Evolutionary conservation across 2,797 vertebrate genomes (phyloP).

Genomic region (Scolopax rusticola): DNA sequence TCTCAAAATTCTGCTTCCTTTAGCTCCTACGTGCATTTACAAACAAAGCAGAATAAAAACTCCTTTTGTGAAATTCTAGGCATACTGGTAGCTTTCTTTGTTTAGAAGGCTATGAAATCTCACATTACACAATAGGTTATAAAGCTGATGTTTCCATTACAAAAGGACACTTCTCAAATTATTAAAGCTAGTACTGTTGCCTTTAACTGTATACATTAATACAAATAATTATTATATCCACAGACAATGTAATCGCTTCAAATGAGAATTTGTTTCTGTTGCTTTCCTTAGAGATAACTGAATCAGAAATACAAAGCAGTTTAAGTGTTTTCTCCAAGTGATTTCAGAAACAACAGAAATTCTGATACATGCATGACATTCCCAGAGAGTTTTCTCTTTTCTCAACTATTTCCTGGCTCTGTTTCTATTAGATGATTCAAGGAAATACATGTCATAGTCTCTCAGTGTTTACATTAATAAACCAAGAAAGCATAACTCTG

Average conservation of each 20-base stretch:
- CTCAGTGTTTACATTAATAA: background rate
- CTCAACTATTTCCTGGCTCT: background rate
- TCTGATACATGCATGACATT: background rate
- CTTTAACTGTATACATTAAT: background rate
- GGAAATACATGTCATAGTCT: background rate
- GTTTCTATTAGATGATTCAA: background rate
- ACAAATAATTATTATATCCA: background rate
- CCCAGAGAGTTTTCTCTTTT: background rate
- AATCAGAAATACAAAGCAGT: background rate
- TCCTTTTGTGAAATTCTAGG: background rate
- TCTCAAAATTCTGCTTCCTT: background rate
- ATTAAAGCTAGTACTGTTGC: background rate
- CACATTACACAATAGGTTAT: background rate
- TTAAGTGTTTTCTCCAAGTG: background rate
- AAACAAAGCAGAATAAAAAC: background rate
- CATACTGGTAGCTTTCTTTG: background rate
- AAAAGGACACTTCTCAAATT: background rate
- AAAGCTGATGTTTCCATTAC: background rate
- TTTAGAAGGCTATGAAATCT: background rate
- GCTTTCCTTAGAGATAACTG: background rate
- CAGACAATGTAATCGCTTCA: background rate
- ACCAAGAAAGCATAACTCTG: background rate
- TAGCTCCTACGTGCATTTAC: background rate
- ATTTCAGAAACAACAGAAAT: background rate
- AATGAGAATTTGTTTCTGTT: background rate